Percentiles rank a stretch among this genome's conserved stretches.
These are phyloP conservation scores for Spea bombifrons DNA, from an alignment of 2,113 vertebrate species.

Conservation along the genomic window DNA sequence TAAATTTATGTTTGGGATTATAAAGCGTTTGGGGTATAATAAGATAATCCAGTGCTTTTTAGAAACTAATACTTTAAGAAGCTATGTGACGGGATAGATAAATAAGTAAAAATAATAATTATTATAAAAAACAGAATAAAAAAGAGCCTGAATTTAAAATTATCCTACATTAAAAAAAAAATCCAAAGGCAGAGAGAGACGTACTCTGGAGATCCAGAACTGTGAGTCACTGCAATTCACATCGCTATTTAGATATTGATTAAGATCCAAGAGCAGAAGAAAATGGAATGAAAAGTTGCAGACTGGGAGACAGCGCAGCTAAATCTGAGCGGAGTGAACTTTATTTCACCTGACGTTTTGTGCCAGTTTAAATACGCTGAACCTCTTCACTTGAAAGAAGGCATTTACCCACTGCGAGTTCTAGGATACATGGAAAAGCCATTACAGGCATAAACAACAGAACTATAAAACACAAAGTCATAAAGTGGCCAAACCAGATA, in stretches of 20 bases:
- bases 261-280: slow-evolving; percentile 70
- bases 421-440: slow-evolving; percentile 74
- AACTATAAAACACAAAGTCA: slow-evolving; percentile 66
- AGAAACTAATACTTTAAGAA: no score
- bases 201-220: slow-evolving; percentile 50
- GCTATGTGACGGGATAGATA: no score
- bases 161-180: not conserved
- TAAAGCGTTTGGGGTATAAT: no score
- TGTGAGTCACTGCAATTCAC: slow-evolving; percentile 56
- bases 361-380: slow-evolving; percentile 73
- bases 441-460: slow-evolving; percentile 70
- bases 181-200: not conserved
- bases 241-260: slow-evolving; percentile 59
- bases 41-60: no score
- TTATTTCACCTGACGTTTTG: slow-evolving; percentile 61
- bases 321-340: slow-evolving; percentile 67
- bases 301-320: slow-evolving; percentile 59
- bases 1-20: no score
- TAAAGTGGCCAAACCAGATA: slow-evolving; percentile 73
- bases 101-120: no score
- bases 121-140: no score
- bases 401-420: slow-evolving; percentile 60
- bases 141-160: no score
- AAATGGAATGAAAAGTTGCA: slow-evolving; percentile 57
- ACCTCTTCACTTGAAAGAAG: slow-evolving; percentile 60